Evolutionary conservation across 2,113 vertebrate genomes (phyloP).

Genomic region (Trichechus manatus): DNA sequence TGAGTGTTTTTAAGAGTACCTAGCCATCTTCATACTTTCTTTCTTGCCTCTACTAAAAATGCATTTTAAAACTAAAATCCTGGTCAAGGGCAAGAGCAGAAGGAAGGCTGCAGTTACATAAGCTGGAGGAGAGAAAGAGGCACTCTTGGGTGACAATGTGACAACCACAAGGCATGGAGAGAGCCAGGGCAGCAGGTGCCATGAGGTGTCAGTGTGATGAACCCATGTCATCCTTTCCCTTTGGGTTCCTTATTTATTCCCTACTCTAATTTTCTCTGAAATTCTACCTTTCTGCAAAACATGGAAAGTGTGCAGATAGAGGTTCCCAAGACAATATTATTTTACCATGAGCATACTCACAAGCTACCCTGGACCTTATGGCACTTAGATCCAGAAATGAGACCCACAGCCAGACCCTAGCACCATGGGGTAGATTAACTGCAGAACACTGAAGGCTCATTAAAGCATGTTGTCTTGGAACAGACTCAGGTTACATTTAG

Average conservation of each 20-base stretch:
- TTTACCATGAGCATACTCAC: background rate
- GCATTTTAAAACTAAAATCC: background rate
- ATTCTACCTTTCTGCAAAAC: background rate
- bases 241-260: accelerated
- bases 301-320: background rate
- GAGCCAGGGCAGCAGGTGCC: accelerated
- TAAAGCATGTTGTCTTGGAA: accelerated
- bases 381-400: background rate
- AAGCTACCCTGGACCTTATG: background rate
- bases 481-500: accelerated
- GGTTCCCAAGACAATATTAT: background rate
- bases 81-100: background rate
- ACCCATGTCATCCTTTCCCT: accelerated
- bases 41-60: background rate
- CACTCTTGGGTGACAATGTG: accelerated
- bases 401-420: background rate
- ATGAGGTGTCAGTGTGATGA: accelerated
- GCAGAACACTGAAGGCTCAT: accelerated
- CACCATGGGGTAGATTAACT: accelerated
- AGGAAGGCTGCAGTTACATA: background rate
- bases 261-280: background rate
- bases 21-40: background rate
- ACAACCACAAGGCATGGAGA: accelerated
- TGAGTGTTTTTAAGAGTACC: background rate
- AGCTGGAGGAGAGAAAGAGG: no score